phyloP scores from a whole-genome alignment of 2,797 vertebrate genomes.

The Malurus leucopterus region DNA sequence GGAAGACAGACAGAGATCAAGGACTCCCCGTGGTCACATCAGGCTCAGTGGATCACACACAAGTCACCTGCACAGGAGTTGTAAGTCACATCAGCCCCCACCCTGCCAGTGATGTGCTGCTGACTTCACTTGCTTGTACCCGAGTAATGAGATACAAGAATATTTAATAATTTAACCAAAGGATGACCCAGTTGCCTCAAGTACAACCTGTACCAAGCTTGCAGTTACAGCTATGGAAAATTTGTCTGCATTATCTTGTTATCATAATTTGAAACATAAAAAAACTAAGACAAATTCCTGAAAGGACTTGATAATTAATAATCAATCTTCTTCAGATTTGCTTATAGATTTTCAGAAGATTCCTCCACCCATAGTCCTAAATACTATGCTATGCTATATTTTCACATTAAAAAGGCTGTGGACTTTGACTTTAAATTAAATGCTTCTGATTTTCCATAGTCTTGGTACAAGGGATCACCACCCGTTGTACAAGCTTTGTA shows the following conservation, averaged over 20 bases:
- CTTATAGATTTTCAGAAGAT: not conserved
- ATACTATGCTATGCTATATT: not conserved
- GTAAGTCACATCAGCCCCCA: not conserved
- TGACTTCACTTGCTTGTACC: not conserved
- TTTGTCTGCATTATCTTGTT: not conserved
- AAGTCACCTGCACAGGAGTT: not conserved
- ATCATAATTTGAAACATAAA: not conserved
- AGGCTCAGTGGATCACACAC: fast-evolving
- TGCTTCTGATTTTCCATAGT: not conserved
- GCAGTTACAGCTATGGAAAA: not conserved
- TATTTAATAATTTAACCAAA: slow-evolving; percentile 7
- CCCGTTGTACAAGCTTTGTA: not conserved
- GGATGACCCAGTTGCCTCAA: not conserved
- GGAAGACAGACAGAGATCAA: not conserved
- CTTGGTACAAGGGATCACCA: not conserved
- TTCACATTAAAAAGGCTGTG: not conserved
- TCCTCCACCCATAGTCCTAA: not conserved
- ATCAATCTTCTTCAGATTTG: not conserved
- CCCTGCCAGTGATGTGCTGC: not conserved
- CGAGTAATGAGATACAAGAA: not conserved
- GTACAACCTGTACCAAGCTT: not conserved
- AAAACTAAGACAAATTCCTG: not conserved
- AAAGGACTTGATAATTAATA: not conserved
- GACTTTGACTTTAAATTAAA: not conserved
- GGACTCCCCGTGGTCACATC: fast-evolving